Conservation (phyloP, 2,113 vertebrate species). For the Silurus asotus region DNA sequence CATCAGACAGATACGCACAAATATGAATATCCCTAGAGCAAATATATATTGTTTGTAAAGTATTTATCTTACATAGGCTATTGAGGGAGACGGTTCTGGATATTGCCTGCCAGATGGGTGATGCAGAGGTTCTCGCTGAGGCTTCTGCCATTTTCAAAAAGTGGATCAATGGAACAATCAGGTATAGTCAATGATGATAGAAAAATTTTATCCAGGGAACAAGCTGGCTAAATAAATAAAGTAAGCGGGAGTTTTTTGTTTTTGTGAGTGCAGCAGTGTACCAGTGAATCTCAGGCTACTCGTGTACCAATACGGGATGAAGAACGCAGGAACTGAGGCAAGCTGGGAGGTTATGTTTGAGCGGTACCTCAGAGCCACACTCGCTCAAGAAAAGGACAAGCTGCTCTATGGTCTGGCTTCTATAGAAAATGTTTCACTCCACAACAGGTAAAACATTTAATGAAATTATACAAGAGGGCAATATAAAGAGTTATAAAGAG, state of each 20-base stretch:
- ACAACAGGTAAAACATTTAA: conserved; percentile 74
- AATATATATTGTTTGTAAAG: background rate
- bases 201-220: background rate
- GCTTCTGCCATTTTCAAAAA: conserved; percentile 74
- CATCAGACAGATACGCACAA: background rate
- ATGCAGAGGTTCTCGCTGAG: conserved; percentile 64
- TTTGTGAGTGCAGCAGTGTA: conserved; percentile 66
- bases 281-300: conserved; percentile 85
- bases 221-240: background rate
- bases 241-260: background rate
- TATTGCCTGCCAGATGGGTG: conserved; percentile 83
- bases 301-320: conserved; percentile 93
- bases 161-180: conserved; percentile 72
- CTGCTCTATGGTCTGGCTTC: conserved; percentile 91
- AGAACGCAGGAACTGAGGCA: conserved; percentile 70
- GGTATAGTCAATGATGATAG: conserved; percentile 53
- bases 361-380: conserved; percentile 73
- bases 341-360: conserved; percentile 83
- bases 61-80: conserved; percentile 71
- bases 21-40: conserved; percentile 2
- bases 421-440: conserved; percentile 75
- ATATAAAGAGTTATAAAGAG: too few relatives aligned
- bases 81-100: conserved; percentile 81
- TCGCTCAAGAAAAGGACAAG: conserved; percentile 98
- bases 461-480: background rate